A percentile compares a stretch with the other conserved stretches of the same genome.
Conservation (phyloP, 2,113 vertebrate genomes). For the Microcebus jonahi region DNA sequence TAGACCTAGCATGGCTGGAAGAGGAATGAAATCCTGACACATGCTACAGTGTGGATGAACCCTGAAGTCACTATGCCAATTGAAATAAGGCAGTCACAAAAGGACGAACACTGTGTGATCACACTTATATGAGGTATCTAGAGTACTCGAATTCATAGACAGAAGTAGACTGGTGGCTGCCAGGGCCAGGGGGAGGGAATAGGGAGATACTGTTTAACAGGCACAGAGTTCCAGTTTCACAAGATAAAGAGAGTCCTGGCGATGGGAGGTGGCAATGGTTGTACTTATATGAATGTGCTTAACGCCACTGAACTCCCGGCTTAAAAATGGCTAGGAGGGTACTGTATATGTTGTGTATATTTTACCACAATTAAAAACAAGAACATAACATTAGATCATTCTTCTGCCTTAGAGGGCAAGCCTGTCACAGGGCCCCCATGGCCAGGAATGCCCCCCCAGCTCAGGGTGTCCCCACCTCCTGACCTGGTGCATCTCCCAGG, state of each 20-base stretch:
- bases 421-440: not conserved
- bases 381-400: not conserved
- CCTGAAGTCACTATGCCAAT: not conserved
- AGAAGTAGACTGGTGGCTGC: not conserved
- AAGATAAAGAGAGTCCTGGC: not conserved
- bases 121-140: not conserved
- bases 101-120: not conserved
- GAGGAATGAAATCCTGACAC: not conserved
- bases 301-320: not conserved
- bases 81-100: not conserved
- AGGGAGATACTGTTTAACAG: not conserved
- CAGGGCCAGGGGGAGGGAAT: rapidly evolving
- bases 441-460: not conserved
- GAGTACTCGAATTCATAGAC: not conserved
- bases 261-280: rapidly evolving
- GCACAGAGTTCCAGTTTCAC: not conserved
- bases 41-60: not conserved
- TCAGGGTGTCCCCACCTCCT: not conserved
- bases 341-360: not conserved
- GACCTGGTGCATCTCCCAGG: not conserved
- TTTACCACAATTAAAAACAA: not conserved
- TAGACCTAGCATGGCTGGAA: not conserved
- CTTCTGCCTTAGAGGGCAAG: not conserved
- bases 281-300: not conserved
- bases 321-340: not conserved